Evolutionary conservation across 2,888 invertebrate species (phyloP).

Genomic region (Caenorhabditis sp.): DNA sequence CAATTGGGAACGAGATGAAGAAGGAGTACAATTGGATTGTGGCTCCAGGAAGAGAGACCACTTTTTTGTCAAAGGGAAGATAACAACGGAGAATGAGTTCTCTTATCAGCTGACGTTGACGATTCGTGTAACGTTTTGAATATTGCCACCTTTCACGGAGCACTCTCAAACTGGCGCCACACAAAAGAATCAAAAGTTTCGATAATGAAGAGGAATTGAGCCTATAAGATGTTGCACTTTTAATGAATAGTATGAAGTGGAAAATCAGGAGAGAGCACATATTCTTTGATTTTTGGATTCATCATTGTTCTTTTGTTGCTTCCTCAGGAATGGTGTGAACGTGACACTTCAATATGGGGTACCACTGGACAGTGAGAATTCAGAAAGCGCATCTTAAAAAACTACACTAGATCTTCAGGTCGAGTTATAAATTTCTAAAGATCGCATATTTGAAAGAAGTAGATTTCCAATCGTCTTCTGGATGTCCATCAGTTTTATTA

Average conservation of each 20-base stretch:
- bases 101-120: slow-evolving; percentile 54
- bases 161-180: slow-evolving; percentile 31
- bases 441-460: too few species aligned
- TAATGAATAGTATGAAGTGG: neutral
- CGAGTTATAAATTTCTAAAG: too few species aligned
- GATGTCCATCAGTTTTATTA: too few species aligned
- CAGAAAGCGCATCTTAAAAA: too few species aligned
- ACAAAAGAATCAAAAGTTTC: slow-evolving; percentile 15
- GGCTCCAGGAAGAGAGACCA: slow-evolving; percentile 18
- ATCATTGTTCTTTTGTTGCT: neutral
- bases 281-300: neutral
- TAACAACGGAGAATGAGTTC: slow-evolving; percentile 5
- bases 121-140: slow-evolving; percentile 47
- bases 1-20: neutral
- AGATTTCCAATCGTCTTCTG: too few species aligned
- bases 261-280: neutral
- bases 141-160: slow-evolving; percentile 1
- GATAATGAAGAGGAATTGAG: neutral
- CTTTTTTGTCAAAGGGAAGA: neutral
- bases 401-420: too few species aligned
- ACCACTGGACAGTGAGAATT: too few species aligned
- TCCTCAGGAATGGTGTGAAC: neutral
- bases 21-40: slow-evolving; percentile 7
- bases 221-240: slow-evolving; percentile 11
- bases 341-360: neutral